Evolutionary conservation across 2,113 vertebrate species (phyloP), one percentile per base, ranked within the genome.

Genomic region (Oncorhynchus kisutch): DNA sequence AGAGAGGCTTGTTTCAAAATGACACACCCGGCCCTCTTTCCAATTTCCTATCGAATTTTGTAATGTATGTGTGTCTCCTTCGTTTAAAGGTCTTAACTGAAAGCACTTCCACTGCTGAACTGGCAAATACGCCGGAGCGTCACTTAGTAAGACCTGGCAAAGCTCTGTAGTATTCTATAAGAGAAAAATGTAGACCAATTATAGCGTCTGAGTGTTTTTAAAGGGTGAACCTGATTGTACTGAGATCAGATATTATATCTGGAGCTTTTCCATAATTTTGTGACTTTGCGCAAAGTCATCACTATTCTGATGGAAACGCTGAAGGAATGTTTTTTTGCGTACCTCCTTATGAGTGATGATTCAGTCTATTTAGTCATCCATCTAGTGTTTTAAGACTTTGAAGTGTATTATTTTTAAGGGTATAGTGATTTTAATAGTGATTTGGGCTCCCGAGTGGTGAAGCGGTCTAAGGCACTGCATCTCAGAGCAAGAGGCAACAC

Each of bases 301-400:
- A 68, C 67, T 68, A 34, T 68, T 68, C 24, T 65, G 71, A 25
- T 72, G 64, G 64, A 62, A 82, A 67, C 3, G 45, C 62, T 20
- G 74, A 60, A 62, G 70, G 74, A 76, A 81, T 88, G 84, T 73
- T 85, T 80, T 86, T 77, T 13, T 24, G 71, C 77, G 78, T 80
- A 84, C 78, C 79, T 18, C 31, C 16, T 54, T 7, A 14, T 84
- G 81, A 87, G 78, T 64, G 84, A 88, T 84, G 81, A 80, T 77
- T 54, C 16, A 18, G 51, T 18, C 16, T 18, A 16, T 54, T 45
- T 11, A 45, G 39, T 45, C 51, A 18, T 14, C 16, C 51, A 18
- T 54, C 16, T 18, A 18, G 12, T 18, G 14, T 54, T 54, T 14
- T 4, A 14, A 54, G 14, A 54, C 49, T 54, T 51, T 51, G 13